Percentiles rank a stretch among this genome's conserved stretches.
Conservation (phyloP, 2,113 vertebrate species). For the Lepus americanus region DNA sequence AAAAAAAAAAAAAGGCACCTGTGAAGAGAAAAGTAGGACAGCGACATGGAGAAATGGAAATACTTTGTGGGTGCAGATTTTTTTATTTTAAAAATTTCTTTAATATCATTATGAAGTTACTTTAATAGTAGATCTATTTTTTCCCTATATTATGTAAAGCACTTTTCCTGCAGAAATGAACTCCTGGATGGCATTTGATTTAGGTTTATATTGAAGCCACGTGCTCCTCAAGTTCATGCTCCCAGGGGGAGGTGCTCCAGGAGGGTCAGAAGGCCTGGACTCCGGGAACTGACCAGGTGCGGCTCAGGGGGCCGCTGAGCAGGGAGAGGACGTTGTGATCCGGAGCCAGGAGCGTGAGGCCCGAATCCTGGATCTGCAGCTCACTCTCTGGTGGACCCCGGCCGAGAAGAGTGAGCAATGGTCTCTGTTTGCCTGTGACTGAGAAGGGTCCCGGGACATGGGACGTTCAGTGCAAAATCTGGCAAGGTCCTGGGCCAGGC, state of each 20-base stretch:
- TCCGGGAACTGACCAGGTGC: too few species aligned
- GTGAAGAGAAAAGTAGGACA: background rate
- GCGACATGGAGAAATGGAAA: slow-evolving; percentile 9
- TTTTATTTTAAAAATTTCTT: slow-evolving; percentile 62
- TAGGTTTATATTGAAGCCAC: slow-evolving; percentile 61
- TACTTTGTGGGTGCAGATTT: slow-evolving; percentile 25
- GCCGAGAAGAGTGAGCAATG: background rate
- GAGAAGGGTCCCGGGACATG: background rate
- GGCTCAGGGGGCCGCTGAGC: background rate
- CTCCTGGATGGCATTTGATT: slow-evolving; percentile 58
- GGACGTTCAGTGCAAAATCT: background rate
- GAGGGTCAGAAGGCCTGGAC: background rate
- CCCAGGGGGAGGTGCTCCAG: background rate
- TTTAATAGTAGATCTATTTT: slow-evolving; percentile 66
- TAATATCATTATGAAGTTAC: slow-evolving; percentile 58
- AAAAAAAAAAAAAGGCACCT: background rate
- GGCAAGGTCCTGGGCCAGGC: background rate
- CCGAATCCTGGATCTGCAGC: background rate
- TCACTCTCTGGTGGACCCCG: background rate
- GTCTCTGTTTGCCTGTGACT: background rate
- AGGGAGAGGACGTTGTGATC: background rate
- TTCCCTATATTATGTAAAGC: slow-evolving; percentile 36
- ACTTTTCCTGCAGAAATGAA: slow-evolving; percentile 63
- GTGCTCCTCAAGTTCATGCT: background rate
- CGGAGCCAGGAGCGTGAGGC: background rate